Evolutionary conservation across 2,888 invertebrate genomes (phyloP).

Genomic region (Carterocephalus palaemon): DNA sequence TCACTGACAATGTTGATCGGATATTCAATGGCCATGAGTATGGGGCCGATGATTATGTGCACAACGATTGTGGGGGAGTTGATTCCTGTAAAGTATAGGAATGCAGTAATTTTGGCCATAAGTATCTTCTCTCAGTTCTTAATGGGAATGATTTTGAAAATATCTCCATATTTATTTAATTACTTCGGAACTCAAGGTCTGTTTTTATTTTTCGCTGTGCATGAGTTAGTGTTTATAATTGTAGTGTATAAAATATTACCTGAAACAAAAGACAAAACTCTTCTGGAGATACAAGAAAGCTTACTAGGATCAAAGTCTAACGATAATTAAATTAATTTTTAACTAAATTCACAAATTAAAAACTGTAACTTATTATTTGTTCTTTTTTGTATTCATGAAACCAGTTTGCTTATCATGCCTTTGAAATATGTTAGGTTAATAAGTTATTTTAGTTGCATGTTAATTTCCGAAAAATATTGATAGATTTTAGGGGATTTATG

Average conservation of each 20-base stretch:
- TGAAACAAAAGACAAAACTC: constrained; percentile 36
- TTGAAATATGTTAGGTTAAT: too few relatives aligned
- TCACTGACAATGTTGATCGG: constrained; percentile 44
- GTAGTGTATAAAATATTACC: constrained; percentile 31
- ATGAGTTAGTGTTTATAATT: constrained; percentile 16
- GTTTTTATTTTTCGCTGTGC: constrained; percentile 30
- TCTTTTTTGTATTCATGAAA: too few relatives aligned
- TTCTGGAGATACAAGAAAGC: constrained; percentile 34
- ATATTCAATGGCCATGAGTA: constrained; percentile 43
- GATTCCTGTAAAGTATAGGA: constrained; percentile 24
- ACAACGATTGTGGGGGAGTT: constrained; percentile 34
- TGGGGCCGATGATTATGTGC: constrained; percentile 43
- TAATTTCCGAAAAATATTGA: too few relatives aligned
- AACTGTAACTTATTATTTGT: too few relatives aligned
- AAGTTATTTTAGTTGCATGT: too few relatives aligned
- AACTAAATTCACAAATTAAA: not conserved
- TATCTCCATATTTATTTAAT: constrained; percentile 26
- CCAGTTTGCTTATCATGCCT: too few relatives aligned
- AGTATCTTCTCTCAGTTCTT: constrained; percentile 4
- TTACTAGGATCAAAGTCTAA: not conserved
- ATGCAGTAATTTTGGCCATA: constrained; percentile 4
- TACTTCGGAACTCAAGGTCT: constrained; percentile 26
- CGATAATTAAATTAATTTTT: not conserved
- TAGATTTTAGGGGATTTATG: too few relatives aligned
- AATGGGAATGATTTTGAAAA: constrained; percentile 23